Conservation (phyloP, 2,888 invertebrate genomes). For the Eupithecia abbreviata region DNA sequence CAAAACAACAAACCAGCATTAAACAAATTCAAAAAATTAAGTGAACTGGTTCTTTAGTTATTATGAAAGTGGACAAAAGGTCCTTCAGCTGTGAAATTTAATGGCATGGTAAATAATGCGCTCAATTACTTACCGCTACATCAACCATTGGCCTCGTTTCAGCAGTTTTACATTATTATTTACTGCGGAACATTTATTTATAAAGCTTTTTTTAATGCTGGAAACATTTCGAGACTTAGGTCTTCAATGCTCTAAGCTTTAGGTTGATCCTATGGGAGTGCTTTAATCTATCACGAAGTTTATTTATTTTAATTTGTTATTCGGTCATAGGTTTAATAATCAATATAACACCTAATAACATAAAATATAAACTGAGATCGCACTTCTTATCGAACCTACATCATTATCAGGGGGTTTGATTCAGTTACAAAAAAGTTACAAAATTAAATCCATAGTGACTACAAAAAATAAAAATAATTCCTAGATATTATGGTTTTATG, state of each 20-base stretch:
- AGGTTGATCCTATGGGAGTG: too few relatives aligned
- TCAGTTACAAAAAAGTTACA: too few relatives aligned
- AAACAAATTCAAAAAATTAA: background rate
- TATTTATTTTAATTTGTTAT: too few relatives aligned
- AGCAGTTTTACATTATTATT: slow-evolving; percentile 21
- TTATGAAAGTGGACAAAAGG: slow-evolving; percentile 10
- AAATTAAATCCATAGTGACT: background rate
- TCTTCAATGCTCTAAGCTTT: too few relatives aligned
- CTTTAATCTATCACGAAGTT: too few relatives aligned
- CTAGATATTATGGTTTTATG: background rate
- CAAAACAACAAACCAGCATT: background rate
- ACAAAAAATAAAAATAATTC: background rate
- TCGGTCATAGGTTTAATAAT: too few relatives aligned
- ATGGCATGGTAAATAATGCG: slow-evolving; percentile 42
- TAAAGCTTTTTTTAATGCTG: background rate
- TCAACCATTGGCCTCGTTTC: slow-evolving; percentile 40
- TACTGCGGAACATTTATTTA: slow-evolving; percentile 17
- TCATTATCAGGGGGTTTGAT: too few relatives aligned
- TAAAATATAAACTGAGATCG: too few relatives aligned
- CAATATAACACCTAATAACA: too few relatives aligned
- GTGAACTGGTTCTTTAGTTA: background rate
- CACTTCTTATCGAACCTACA: too few relatives aligned
- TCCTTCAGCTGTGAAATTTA: slow-evolving; percentile 38
- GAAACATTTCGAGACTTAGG: background rate
- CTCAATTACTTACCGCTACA: slow-evolving; percentile 44